These are phyloP conservation scores for Uropetala carovei DNA, from an alignment of 2,888 invertebrate genomes.

Conservation along the genomic window DNA sequence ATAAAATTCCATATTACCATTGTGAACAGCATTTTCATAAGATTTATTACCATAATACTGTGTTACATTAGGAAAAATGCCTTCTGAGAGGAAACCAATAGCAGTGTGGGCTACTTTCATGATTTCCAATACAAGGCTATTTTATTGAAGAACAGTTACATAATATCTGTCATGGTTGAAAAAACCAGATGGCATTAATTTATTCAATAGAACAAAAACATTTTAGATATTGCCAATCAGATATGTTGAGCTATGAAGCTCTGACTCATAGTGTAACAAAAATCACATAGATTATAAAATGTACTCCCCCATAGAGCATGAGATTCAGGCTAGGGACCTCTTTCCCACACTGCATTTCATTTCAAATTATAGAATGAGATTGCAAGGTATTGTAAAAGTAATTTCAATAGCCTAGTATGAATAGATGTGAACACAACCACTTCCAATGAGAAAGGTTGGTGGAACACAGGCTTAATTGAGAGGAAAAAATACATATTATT, in stretches of 20 bases:
- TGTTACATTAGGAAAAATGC: conserved; percentile 64
- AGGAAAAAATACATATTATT: conserved; percentile 62
- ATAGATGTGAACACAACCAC: conserved; percentile 63
- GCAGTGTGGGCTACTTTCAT: conserved; percentile 63
- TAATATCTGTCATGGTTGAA: conserved; percentile 60
- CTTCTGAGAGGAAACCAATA: conserved; percentile 64
- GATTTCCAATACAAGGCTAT: conserved; percentile 64
- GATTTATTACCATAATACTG: conserved; percentile 63
- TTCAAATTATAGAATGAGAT: conserved; percentile 51
- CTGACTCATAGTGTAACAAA: conserved; percentile 61
- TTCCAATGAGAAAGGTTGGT: conserved; percentile 64
- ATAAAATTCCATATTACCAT: conserved; percentile 14
- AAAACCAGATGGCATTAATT: conserved; percentile 57
- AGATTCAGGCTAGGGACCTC: conserved; percentile 63
- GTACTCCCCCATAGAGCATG: conserved; percentile 60
- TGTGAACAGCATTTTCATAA: conserved; percentile 58
- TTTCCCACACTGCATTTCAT: conserved; percentile 59
- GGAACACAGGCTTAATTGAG: conserved; percentile 64
- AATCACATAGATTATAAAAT: conserved; percentile 60
- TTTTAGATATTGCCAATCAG: conserved; percentile 63
- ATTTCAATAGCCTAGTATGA: conserved; percentile 60
- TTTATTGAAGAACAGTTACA: conserved; percentile 62
- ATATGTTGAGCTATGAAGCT: conserved; percentile 59
- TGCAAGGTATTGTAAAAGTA: conserved; percentile 61
- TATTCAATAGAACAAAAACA: conserved; percentile 55